phyloP scores from a whole-genome alignment of 2,113 vertebrate species.

The Plecotus auritus region DNA sequence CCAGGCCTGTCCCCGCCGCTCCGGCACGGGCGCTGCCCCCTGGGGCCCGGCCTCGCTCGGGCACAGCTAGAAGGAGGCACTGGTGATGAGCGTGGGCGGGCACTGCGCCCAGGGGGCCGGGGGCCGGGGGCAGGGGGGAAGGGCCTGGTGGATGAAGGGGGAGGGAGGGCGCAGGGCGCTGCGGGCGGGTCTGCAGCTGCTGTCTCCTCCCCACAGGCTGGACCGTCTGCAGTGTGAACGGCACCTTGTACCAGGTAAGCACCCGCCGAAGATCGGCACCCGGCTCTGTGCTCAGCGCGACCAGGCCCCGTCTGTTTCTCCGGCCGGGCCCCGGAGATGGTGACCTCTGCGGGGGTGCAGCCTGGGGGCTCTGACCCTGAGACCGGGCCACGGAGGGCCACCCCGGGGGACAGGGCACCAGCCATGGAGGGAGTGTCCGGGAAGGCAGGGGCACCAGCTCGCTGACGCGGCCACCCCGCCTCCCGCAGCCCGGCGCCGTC shows the following conservation, averaged over 20 bases:
- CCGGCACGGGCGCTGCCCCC: neutral
- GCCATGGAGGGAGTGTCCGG: rapidly evolving
- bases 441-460: rapidly evolving
- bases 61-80: neutral
- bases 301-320: no score
- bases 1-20: neutral
- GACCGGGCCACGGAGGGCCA: neutral
- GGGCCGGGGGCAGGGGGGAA: no score
- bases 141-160: rapidly evolving
- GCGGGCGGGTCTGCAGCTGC: neutral
- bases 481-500: slow-evolving; percentile 73
- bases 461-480: rapidly evolving
- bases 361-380: neutral
- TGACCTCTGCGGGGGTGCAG: neutral
- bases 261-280: rapidly evolving
- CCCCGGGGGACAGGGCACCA: rapidly evolving
- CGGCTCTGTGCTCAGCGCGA: neutral
- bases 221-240: neutral
- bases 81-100: rapidly evolving
- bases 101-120: rapidly evolving
- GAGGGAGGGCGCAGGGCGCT: rapidly evolving
- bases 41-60: neutral
- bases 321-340: rapidly evolving
- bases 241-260: slow-evolving; percentile 64
- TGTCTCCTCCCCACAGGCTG: neutral